Evolutionary conservation across 1,140 invertebrate species (phyloP).

Genomic region (Saccostrea cuccullata): DNA sequence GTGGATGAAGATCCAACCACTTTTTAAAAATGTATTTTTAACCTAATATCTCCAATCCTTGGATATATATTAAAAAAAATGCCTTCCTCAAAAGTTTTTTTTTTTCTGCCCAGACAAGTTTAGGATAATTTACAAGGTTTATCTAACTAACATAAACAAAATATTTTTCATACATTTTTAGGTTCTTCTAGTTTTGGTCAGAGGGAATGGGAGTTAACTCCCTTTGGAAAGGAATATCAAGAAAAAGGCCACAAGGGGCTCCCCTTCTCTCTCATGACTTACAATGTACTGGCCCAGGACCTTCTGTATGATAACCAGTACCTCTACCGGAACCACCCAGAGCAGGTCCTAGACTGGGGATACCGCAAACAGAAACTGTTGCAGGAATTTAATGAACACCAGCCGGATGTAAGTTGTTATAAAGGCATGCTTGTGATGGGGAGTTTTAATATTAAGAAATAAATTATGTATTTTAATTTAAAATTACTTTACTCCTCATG

Average conservation of each 20-base stretch:
- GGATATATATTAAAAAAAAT: too few species aligned
- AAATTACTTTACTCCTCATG: too few species aligned
- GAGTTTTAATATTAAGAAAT: too few species aligned
- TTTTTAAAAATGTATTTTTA: too few species aligned
- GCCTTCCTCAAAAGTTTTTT: too few species aligned
- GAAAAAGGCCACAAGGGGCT: slow-evolving; percentile 38
- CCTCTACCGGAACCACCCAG: slow-evolving; percentile 85
- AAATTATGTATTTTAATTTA: too few species aligned
- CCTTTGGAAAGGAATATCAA: slow-evolving; percentile 42
- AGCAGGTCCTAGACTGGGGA: slow-evolving; percentile 85
- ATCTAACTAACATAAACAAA: too few species aligned
- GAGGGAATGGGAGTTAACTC: slow-evolving; percentile 54
- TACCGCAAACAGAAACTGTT: slow-evolving; percentile 84
- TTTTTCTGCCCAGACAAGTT: too few species aligned
- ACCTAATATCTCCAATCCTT: too few species aligned
- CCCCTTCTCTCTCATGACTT: slow-evolving; percentile 78
- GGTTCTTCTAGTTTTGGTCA: neutral
- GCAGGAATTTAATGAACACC: slow-evolving; percentile 84
- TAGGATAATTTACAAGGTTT: too few species aligned
- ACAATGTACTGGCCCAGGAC: slow-evolving; percentile 93
- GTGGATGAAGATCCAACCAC: too few species aligned
- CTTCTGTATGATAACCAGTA: slow-evolving; percentile 86
- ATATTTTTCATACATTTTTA: neutral
- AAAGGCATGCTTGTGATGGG: too few species aligned
- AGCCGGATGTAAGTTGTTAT: slow-evolving; percentile 85